These are phyloP conservation scores for Delichon dasypus DNA, from an alignment of 2,797 vertebrate species.

Conservation along the genomic window DNA sequence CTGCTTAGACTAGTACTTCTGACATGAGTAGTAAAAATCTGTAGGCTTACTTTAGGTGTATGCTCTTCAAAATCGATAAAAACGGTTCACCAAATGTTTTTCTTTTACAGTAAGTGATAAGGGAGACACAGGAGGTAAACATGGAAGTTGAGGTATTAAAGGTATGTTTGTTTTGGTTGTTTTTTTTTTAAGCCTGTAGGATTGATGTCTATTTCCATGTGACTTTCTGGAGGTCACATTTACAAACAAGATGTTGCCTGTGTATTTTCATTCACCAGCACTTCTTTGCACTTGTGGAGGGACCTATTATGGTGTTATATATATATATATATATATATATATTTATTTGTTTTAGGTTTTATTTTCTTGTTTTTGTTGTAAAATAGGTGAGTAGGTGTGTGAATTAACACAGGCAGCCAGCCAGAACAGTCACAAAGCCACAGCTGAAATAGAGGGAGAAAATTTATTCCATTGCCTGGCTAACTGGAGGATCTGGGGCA, in stretches of 20 bases:
- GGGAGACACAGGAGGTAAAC: background rate
- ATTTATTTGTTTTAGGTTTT: background rate
- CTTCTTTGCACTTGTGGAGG: rapidly evolving
- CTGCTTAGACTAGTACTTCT: background rate
- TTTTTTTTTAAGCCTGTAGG: background rate
- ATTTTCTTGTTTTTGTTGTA: background rate
- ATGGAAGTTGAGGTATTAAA: slow-evolving; percentile 55
- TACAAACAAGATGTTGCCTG: background rate
- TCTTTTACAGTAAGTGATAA: background rate
- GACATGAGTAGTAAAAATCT: background rate
- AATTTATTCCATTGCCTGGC: background rate
- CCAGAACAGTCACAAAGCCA: background rate
- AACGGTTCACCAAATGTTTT: background rate
- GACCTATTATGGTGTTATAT: background rate
- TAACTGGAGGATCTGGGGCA: no score
- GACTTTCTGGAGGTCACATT: background rate
- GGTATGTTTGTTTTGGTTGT: background rate
- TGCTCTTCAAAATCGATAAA: background rate
- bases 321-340: no score
- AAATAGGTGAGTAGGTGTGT: background rate
- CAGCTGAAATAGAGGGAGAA: background rate
- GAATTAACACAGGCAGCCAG: background rate
- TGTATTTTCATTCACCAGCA: background rate
- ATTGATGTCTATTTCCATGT: background rate
- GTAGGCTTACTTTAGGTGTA: background rate